Percentiles rank a stretch among this genome's conserved stretches.
Conservation (phyloP, 35 echinoderm and acorn worm species). For the Ophioderma brevispina region DNA sequence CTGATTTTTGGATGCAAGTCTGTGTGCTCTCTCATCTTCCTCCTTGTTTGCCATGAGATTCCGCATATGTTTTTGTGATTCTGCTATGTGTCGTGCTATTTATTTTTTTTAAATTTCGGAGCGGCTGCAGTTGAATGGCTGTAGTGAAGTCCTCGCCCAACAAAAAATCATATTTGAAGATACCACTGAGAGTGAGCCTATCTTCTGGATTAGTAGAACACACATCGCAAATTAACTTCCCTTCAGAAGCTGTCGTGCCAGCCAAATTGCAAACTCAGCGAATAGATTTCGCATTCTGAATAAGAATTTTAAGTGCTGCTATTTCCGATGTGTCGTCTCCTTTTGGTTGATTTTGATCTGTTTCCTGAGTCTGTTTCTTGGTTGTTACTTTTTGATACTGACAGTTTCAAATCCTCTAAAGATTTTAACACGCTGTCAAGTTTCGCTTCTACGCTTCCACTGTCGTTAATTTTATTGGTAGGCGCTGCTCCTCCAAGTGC, state of each 20-base stretch:
- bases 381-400: background rate
- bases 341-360: background rate
- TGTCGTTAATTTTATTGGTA: no score
- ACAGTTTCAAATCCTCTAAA: background rate
- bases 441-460: background rate
- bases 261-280: background rate
- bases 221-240: background rate
- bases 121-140: background rate
- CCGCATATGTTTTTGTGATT: background rate
- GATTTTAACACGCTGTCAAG: background rate
- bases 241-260: background rate
- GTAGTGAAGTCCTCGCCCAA: background rate
- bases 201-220: background rate
- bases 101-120: background rate
- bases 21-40: background rate
- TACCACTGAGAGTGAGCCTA: background rate
- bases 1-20: background rate
- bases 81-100: background rate
- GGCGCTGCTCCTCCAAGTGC: no score
- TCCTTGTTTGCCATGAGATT: background rate
- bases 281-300: background rate
- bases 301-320: background rate
- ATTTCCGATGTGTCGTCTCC: background rate
- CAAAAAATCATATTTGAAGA: background rate
- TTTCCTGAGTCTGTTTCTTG: background rate